Evolutionary conservation across 2,797 vertebrate species (phyloP).

Genomic region (Notolepis coatsorum): DNA sequence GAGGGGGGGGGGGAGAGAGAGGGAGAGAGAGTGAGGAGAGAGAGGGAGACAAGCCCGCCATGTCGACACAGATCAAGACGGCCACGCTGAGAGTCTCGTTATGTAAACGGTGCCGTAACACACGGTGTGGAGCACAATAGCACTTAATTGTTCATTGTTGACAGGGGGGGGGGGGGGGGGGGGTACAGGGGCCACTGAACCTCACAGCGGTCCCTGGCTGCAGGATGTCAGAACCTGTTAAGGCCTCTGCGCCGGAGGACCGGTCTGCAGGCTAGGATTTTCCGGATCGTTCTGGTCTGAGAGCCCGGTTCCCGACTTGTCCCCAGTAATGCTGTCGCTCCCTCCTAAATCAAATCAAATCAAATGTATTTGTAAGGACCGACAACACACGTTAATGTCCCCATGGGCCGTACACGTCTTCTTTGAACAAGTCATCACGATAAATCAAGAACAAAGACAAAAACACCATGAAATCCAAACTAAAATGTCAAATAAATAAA

Average conservation of each 20-base stretch:
- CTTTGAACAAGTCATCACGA: too few species aligned
- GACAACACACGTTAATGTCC: too few species aligned
- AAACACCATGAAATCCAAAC: too few species aligned
- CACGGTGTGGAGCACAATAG: background rate
- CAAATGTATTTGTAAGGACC: too few species aligned
- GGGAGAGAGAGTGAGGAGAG: conserved; percentile 10
- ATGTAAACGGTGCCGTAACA: conserved; percentile 3
- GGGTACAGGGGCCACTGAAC: background rate
- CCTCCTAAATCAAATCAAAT: too few species aligned
- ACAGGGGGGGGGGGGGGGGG: background rate
- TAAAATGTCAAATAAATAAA: too few species aligned
- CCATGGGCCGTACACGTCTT: too few species aligned
- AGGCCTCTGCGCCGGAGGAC: background rate
- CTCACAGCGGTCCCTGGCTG: background rate
- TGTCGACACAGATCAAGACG: conserved; percentile 2
- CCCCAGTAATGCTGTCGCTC: too few species aligned
- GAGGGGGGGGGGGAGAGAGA: background rate
- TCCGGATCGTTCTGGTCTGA: background rate
- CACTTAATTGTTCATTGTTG: conserved; percentile 20
- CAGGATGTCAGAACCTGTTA: conserved; percentile 27
- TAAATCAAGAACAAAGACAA: too few species aligned
- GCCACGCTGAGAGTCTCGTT: background rate
- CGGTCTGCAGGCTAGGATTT: background rate
- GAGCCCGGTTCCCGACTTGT: background rate
- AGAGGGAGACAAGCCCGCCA: background rate